Evolutionary conservation across 2,888 invertebrate species (phyloP).

Genomic region (Abrostola tripartita): DNA sequence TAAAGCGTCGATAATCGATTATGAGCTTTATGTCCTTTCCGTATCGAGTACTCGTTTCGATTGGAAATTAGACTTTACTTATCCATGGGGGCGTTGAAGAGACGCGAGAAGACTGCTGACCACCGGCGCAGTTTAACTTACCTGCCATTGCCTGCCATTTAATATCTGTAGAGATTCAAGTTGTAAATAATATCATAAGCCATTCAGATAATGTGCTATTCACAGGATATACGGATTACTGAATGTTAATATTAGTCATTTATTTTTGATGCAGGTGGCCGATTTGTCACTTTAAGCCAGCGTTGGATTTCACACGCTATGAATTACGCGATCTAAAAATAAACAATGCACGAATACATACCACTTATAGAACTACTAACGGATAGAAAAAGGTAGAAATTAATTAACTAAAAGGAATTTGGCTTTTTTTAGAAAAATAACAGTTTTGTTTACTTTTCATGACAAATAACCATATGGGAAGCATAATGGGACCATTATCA

Average conservation of each 20-base stretch:
- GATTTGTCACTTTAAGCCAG: neutral
- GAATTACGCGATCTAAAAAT: too few species aligned
- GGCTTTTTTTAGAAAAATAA: too few species aligned
- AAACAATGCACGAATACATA: too few species aligned
- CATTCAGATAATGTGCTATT: slow-evolving; percentile 11
- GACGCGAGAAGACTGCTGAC: slow-evolving; percentile 33
- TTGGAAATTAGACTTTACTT: slow-evolving; percentile 21
- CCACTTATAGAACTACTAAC: too few species aligned
- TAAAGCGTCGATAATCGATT: slow-evolving; percentile 50
- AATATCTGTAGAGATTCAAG: slow-evolving; percentile 15
- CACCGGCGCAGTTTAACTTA: slow-evolving; percentile 13
- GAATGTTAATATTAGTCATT: neutral
- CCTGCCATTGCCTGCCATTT: slow-evolving; percentile 1
- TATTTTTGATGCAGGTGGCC: neutral
- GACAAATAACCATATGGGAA: too few species aligned
- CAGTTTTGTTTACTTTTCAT: too few species aligned
- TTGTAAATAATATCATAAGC: slow-evolving; percentile 33
- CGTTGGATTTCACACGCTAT: too few species aligned
- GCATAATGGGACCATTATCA: too few species aligned
- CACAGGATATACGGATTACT: neutral
- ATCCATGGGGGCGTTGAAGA: slow-evolving; percentile 19
- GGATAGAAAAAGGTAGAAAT: too few species aligned
- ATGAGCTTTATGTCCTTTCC: slow-evolving; percentile 45
- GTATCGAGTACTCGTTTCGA: slow-evolving; percentile 36
- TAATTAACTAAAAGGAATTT: too few species aligned